Percentiles rank a stretch among this genome's conserved stretches.
These are phyloP conservation scores for Willisornis vidua DNA, from an alignment of 2,113 vertebrate genomes.

Conservation along the genomic window DNA sequence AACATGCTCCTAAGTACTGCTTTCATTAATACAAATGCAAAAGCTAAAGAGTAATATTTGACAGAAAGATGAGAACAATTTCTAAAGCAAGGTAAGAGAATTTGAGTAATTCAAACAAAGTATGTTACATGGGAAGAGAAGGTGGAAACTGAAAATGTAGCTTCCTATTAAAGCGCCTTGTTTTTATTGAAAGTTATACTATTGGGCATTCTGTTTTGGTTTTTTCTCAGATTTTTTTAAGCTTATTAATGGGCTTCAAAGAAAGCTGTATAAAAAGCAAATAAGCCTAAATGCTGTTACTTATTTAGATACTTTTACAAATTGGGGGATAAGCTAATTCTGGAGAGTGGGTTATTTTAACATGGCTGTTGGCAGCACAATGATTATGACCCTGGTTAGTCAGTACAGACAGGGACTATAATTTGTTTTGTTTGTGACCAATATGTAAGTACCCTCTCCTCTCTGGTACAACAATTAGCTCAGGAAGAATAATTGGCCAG, in stretches of 20 bases:
- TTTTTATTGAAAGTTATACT: not conserved
- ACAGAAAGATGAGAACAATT: not conserved
- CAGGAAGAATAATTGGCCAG: not conserved
- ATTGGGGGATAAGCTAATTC: not conserved
- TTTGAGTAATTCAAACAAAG: not conserved
- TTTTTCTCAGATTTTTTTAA: not conserved
- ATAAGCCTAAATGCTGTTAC: not conserved
- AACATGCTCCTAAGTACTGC: not conserved
- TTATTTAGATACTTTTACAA: not conserved
- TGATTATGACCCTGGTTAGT: not conserved
- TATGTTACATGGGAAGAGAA: not conserved
- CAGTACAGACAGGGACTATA: not conserved
- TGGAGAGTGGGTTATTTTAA: not conserved
- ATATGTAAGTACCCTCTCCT: not conserved
- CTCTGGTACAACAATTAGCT: not conserved
- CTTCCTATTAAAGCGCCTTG: not conserved
- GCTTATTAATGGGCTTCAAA: not conserved
- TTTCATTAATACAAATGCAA: not conserved
- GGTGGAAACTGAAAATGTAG: not conserved
- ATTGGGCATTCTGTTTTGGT: not conserved
- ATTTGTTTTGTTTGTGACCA: not conserved
- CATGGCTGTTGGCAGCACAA: not conserved
- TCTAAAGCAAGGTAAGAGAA: not conserved
- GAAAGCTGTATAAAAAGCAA: not conserved
- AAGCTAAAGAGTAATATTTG: not conserved